Evolutionary conservation across 2,113 vertebrate genomes (phyloP).

Genomic region (Xiphorhynchus elegans): DNA sequence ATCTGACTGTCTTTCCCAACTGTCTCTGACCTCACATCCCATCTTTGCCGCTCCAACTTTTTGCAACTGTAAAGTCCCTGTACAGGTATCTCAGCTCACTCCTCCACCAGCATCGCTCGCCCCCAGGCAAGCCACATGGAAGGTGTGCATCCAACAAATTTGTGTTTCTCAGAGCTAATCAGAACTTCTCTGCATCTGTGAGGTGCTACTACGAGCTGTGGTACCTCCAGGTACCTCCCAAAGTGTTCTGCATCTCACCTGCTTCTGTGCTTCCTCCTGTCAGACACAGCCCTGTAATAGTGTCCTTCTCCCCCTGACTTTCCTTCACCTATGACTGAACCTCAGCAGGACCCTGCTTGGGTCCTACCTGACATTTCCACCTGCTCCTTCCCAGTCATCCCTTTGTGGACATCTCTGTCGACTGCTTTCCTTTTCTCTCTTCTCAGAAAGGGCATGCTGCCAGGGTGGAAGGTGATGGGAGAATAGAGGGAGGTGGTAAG

Average conservation of each 20-base stretch:
- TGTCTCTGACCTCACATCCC: not conserved
- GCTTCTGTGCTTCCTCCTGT: not conserved
- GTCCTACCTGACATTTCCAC: not conserved
- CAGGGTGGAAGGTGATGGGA: fast-evolving
- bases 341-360: not conserved
- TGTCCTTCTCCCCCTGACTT: not conserved
- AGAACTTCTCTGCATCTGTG: not conserved
- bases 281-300: fast-evolving
- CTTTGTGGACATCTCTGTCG: not conserved
- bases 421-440: not conserved
- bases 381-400: not conserved
- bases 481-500: not conserved
- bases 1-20: not conserved
- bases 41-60: not conserved
- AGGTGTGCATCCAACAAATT: fast-evolving
- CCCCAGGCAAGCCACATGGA: fast-evolving
- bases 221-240: not conserved
- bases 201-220: not conserved
- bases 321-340: not conserved
- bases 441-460: not conserved
- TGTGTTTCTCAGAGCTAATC: fast-evolving
- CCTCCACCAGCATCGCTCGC: not conserved
- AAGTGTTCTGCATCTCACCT: not conserved
- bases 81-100: not conserved
- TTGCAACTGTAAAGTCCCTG: not conserved